Evolutionary conservation across 2,113 vertebrate genomes (phyloP).

Genomic region (Mormyrus lacerda): DNA sequence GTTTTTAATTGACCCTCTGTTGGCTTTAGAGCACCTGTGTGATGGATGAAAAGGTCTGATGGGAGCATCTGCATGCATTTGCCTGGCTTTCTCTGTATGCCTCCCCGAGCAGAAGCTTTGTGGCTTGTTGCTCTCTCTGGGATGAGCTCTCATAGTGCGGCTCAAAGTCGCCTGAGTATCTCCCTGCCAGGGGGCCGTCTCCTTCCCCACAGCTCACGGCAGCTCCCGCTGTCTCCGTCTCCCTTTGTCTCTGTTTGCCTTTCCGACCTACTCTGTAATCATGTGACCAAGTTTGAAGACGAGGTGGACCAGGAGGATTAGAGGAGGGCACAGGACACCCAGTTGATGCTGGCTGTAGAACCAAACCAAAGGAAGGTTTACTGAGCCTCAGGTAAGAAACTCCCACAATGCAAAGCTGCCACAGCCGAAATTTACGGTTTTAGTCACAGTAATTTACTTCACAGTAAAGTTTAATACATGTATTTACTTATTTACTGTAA

Average conservation of each 20-base stretch:
- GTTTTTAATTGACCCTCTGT: background rate
- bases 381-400: background rate
- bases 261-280: background rate
- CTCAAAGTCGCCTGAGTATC: background rate
- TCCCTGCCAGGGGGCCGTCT: background rate
- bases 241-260: background rate
- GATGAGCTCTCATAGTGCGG: background rate
- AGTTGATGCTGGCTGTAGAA: background rate
- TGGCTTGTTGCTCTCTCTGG: background rate
- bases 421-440: background rate
- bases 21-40: background rate
- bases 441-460: background rate
- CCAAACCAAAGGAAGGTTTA: background rate
- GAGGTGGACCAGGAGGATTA: background rate
- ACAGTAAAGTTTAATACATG: background rate
- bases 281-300: background rate
- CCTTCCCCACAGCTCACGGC: background rate
- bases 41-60: background rate
- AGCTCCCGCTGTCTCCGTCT: background rate
- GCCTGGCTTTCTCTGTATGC: background rate
- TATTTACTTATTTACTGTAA: background rate
- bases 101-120: background rate
- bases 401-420: background rate
- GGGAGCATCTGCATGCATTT: slow-evolving; percentile 3
- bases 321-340: background rate